Conservation (phyloP, 2,113 vertebrate genomes). For the Kobus ellipsiprymnus region DNA sequence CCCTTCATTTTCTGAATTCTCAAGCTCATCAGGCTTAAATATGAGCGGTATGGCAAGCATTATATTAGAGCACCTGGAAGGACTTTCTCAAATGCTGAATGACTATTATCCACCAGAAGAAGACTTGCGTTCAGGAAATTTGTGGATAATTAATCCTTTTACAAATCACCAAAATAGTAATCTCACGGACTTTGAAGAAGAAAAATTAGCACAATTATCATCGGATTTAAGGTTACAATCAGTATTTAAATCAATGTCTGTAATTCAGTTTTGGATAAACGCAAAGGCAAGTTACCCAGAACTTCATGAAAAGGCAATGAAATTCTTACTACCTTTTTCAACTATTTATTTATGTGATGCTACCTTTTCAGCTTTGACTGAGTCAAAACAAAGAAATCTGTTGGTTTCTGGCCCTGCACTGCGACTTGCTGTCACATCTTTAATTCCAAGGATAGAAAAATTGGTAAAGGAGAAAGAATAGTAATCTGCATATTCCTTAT, state of each 20-base stretch:
- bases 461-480: constrained; percentile 66
- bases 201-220: constrained; percentile 49
- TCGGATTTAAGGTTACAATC: constrained; percentile 58
- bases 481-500: background rate
- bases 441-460: constrained; percentile 71
- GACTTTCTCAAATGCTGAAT: constrained; percentile 56
- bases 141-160: constrained; percentile 64
- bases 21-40: constrained; percentile 34
- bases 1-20: constrained; percentile 65
- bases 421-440: constrained; percentile 69
- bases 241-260: constrained; percentile 59
- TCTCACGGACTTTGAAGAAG: constrained; percentile 57
- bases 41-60: background rate
- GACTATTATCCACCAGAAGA: constrained; percentile 60
- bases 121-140: constrained; percentile 58
- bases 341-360: constrained; percentile 63
- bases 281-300: constrained; percentile 58
- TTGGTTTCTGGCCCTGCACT: constrained; percentile 43
- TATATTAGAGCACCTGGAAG: constrained; percentile 62
- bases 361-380: constrained; percentile 63
- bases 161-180: constrained; percentile 40
- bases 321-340: constrained; percentile 62
- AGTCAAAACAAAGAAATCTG: constrained; percentile 60
- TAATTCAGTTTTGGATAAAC: constrained; percentile 70
- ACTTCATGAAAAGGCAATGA: constrained; percentile 68